Evolutionary conservation across 2,888 invertebrate genomes (phyloP).

Genomic region (Aspidiotus destructor): DNA sequence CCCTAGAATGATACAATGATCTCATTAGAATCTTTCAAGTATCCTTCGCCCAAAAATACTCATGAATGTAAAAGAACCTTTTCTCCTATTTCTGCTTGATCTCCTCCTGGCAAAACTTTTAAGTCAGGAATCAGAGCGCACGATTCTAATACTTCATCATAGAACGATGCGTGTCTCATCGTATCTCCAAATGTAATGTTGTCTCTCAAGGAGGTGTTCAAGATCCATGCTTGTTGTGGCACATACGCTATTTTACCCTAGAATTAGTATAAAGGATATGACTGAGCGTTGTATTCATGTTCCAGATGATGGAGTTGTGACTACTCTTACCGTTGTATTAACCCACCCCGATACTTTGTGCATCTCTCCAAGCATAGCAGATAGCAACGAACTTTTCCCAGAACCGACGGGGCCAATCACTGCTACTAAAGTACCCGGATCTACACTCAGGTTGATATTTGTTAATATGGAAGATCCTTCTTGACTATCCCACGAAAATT

Average conservation of each 20-base stretch:
- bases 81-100: conserved; percentile 87
- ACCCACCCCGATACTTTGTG: conserved; percentile 69
- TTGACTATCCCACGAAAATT: conserved; percentile 70
- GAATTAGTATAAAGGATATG: neutral
- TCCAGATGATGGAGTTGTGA: too few species aligned
- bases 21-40: too few species aligned
- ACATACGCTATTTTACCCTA: conserved; percentile 67
- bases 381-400: conserved; percentile 79
- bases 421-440: conserved; percentile 61
- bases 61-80: conserved; percentile 2
- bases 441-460: conserved; percentile 64
- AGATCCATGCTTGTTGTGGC: conserved; percentile 96
- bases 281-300: too few species aligned
- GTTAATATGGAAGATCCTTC: conserved; percentile 54
- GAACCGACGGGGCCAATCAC: conserved; percentile 82
- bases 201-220: conserved; percentile 84
- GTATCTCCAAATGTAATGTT: conserved; percentile 84
- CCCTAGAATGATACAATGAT: too few species aligned
- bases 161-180: conserved; percentile 57
- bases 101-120: conserved; percentile 85
- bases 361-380: conserved; percentile 85
- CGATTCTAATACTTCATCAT: conserved; percentile 72
- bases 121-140: conserved; percentile 88
- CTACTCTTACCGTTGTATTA: conserved; percentile 50
- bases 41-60: too few species aligned